A percentile compares a stretch with the other conserved stretches of the same genome.
Evolutionary conservation across 2,113 vertebrate species (phyloP).

Genomic region (human (Homo sapiens)): DNA sequence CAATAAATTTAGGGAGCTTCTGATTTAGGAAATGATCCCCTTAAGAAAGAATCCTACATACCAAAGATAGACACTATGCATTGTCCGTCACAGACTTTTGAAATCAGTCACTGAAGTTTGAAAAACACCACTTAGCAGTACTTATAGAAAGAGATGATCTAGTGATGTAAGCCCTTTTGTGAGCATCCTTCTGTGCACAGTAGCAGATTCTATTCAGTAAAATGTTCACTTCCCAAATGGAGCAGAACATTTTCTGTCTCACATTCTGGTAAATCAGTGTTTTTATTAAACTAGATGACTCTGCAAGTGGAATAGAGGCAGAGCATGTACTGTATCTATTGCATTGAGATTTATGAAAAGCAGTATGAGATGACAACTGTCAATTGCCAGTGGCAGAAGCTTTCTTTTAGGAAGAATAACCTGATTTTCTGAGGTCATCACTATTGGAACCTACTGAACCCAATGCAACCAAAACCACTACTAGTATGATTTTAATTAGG

Average conservation of each 20-base stretch:
- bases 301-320: conserved; percentile 61
- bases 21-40: not conserved
- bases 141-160: conserved; percentile 22
- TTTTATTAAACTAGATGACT: conserved; percentile 69
- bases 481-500: conserved; percentile 61
- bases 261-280: conserved; percentile 51
- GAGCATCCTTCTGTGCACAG: not conserved
- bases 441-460: conserved; percentile 48
- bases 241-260: conserved; percentile 45
- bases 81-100: not conserved
- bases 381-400: conserved; percentile 62
- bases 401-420: conserved; percentile 66
- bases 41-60: not conserved
- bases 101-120: not conserved
- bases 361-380: conserved; percentile 60
- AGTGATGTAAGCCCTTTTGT: not conserved
- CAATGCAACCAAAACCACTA: conserved; percentile 40
- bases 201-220: not conserved
- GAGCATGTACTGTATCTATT: conserved; percentile 28
- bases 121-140: conserved; percentile 49
- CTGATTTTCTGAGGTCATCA: conserved; percentile 60
- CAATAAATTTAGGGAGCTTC: not conserved
- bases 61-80: not conserved
- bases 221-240: conserved; percentile 56
- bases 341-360: conserved; percentile 63